Percentiles rank a stretch among this genome's conserved stretches.
phyloP scores from a whole-genome alignment of 2,113 vertebrate genomes.

The Alethe diademata region DNA sequence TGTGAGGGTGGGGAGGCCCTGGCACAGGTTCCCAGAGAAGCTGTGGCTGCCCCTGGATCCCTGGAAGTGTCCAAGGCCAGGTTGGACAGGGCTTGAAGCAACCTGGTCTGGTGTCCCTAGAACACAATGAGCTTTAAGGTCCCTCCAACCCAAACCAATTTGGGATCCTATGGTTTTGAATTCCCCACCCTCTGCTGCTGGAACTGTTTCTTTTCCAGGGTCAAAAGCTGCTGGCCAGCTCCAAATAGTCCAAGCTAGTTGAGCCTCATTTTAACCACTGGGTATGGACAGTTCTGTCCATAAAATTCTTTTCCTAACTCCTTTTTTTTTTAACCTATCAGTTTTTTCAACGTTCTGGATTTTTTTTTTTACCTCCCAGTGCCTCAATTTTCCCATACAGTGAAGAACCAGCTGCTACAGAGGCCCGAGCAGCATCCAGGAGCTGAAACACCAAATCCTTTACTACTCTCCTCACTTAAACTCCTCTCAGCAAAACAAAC shows the following conservation, averaged over 20 bases:
- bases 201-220: background rate
- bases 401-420: background rate
- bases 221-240: background rate
- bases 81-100: accelerated
- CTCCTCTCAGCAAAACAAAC: background rate
- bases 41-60: background rate
- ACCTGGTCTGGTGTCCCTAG: background rate
- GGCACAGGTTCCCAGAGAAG: background rate
- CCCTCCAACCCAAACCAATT: background rate
- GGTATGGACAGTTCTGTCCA: background rate
- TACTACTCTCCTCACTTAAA: background rate
- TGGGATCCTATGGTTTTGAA: accelerated
- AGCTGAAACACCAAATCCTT: background rate
- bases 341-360: background rate
- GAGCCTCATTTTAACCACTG: background rate
- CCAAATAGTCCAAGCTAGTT: background rate
- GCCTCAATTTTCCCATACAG: accelerated
- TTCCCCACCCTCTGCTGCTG: background rate
- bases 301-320: background rate
- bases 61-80: background rate
- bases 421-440: background rate
- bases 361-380: background rate
- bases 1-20: background rate
- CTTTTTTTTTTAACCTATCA: background rate
- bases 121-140: accelerated